Conservation (phyloP, 1,140 invertebrate genomes). For the Ooceraea biroi region DNA sequence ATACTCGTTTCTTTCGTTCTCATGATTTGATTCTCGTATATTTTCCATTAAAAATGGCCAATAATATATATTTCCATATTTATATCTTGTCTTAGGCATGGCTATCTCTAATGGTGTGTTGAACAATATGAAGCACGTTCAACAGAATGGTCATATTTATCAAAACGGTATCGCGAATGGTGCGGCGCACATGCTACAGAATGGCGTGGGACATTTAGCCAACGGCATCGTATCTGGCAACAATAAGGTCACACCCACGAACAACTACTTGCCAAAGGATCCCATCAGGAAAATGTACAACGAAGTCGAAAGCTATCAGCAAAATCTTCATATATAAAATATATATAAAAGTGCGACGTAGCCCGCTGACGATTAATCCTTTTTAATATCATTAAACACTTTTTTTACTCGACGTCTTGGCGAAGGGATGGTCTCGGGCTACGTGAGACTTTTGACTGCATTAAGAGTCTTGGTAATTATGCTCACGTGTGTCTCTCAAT, state of each 20-base stretch:
- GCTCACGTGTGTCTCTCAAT: neutral
- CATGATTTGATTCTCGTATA: too few relatives aligned
- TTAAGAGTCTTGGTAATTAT: conserved; percentile 25
- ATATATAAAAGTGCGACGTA: conserved; percentile 76
- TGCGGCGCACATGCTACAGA: conserved; percentile 76
- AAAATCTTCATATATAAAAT: conserved; percentile 82
- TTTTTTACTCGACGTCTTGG: conserved; percentile 37
- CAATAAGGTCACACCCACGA: conserved; percentile 78
- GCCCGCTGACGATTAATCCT: neutral
- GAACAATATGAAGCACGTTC: conserved; percentile 71
- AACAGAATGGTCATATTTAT: conserved; percentile 73
- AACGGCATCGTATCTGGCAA: conserved; percentile 76
- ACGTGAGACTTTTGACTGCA: conserved; percentile 17
- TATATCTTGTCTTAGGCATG: conserved; percentile 22
- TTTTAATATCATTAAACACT: conserved; percentile 14
- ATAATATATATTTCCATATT: neutral
- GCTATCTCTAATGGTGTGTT: conserved; percentile 73
- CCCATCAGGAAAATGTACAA: conserved; percentile 83
- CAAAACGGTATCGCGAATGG: conserved; percentile 75
- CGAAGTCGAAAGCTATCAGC: conserved; percentile 80
- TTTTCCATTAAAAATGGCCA: neutral
- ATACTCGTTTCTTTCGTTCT: too few relatives aligned
- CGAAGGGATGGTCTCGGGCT: neutral
- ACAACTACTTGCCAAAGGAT: conserved; percentile 74
- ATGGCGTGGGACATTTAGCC: conserved; percentile 78